Evolutionary conservation across 2,113 vertebrate species (phyloP).

Genomic region (Bufo bufo): DNA sequence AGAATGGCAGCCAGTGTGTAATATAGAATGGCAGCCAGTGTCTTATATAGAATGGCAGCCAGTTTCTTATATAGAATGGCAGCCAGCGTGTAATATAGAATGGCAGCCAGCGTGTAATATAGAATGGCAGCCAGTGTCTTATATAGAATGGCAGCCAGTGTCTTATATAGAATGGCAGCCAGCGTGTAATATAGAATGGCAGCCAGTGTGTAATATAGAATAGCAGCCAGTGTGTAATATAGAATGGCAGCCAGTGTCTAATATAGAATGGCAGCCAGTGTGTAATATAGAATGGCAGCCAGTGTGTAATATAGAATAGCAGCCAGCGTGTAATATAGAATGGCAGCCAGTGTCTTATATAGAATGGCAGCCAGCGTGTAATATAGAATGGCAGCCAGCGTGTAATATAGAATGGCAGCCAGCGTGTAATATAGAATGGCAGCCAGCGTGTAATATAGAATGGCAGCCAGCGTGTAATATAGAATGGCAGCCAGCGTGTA

Average conservation of each 20-base stretch:
- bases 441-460: background rate
- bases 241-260: background rate
- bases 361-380: background rate
- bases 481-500: background rate
- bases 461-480: background rate
- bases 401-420: background rate
- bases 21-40: background rate
- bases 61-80: no score
- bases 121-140: background rate
- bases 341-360: no score
- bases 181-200: background rate
- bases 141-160: background rate
- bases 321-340: no score
- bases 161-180: background rate
- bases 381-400: background rate
- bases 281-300: no score
- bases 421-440: background rate
- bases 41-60: background rate
- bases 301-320: no score
- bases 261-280: background rate
- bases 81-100: background rate
- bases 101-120: background rate
- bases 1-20: background rate
- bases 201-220: background rate
- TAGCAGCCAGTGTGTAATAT: background rate